Evolutionary conservation across 1,140 invertebrate genomes (phyloP).

Genomic region (Apis laboriosa): DNA sequence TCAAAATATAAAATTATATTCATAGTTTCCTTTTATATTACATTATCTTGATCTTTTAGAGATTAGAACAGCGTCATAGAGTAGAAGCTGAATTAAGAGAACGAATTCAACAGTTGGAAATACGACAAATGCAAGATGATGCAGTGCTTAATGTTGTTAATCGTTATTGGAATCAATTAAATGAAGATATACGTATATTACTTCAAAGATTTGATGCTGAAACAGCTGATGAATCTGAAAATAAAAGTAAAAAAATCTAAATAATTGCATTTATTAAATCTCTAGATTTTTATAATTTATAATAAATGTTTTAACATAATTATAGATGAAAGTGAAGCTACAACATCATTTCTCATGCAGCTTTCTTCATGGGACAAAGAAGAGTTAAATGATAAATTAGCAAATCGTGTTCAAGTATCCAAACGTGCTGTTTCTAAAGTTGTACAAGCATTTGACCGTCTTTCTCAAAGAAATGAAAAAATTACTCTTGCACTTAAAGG

Average conservation of each 20-base stretch:
- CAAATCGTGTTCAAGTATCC: conserved; percentile 95
- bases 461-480: conserved; percentile 96
- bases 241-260: conserved; percentile 87
- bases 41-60: conserved; percentile 77
- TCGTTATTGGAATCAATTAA: conserved; percentile 98
- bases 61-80: conserved; percentile 94
- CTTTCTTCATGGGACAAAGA: conserved; percentile 99
- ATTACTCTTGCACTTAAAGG: conserved; percentile 93
- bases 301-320: conserved; percentile 44
- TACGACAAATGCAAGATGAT: conserved; percentile 98
- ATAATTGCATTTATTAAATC: neutral
- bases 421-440: conserved; percentile 97
- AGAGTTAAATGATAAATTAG: conserved; percentile 97
- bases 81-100: conserved; percentile 94
- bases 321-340: conserved; percentile 97
- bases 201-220: conserved; percentile 98
- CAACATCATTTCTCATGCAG: conserved; percentile 97
- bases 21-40: conserved; percentile 6
- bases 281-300: conserved; percentile 4
- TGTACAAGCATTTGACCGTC: conserved; percentile 96
- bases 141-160: conserved; percentile 98
- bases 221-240: conserved; percentile 97
- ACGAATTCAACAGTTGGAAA: conserved; percentile 97
- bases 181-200: conserved; percentile 97
- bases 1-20: conserved; percentile 8